Evolutionary conservation across 2,113 vertebrate genomes (phyloP), one percentile per base, ranked within the genome.

Genomic region (Petrocephalus microphthalmus): DNA sequence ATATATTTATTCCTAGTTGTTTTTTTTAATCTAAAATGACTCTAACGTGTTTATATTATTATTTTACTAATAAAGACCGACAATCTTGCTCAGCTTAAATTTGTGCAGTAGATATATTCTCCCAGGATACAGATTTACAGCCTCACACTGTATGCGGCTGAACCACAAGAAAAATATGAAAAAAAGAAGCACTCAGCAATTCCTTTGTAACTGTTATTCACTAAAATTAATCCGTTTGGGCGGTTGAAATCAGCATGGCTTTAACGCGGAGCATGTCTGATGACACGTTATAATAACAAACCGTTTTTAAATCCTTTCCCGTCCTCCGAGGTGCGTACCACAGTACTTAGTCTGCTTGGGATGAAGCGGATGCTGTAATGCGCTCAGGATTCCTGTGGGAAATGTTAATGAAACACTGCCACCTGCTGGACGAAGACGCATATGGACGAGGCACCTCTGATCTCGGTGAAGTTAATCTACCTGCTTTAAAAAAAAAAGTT

Each of bases 241-340:
- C 33, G 11, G 71, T 42, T 78, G 37, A 78, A 78, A 78, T 5
- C 33, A 42, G 13, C 71, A 78, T n/a, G 10, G 71, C 33, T 5
- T 74, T 71, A 33, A 33, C 29, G 64, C 29, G 5, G 29, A 71
- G 10, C 29, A 74, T 74, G 67, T 17, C 13, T 5, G 71, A 42
- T 78, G 33, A 78, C 71, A 78, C 33, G 71, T 78, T 78, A 78
- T 78, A 33, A 78, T 78, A 33, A 78, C 71, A 67, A 67, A 67
- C n/a, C 3, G 60, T 42, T 33, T 78, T 42, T 5, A 78, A 78
- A 78, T 42, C 33, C 33, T 37, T 78, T 78, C 71, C 33, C 71
- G 15, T 42, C 37, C 71, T 78, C 33, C 42, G 71, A 17, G 33
- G 71, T 42, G 33, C 15, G 33, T 42, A 37, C 29, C 4, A 15